Conservation (phyloP, 2,888 invertebrate genomes). For the Cantharis flavilabris region DNA sequence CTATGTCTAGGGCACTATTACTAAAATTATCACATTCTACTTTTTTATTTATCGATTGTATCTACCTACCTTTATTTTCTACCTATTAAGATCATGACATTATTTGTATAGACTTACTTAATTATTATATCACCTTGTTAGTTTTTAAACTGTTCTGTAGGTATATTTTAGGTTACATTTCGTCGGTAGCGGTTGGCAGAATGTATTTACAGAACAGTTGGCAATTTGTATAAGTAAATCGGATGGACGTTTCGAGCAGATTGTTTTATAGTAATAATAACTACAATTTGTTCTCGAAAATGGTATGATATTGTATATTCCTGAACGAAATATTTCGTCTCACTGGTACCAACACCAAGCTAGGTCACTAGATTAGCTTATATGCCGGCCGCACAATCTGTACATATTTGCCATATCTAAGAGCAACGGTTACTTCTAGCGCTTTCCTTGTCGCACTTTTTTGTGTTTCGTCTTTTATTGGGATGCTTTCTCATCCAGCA, state of each 20-base stretch:
- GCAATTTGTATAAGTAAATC: background rate
- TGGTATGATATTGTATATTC: slow-evolving; percentile 41
- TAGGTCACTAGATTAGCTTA: slow-evolving; percentile 50
- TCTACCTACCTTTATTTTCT: background rate
- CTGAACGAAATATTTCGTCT: slow-evolving; percentile 46
- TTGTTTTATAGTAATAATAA: background rate
- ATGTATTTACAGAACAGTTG: slow-evolving; percentile 18
- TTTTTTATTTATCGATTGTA: slow-evolving; percentile 6
- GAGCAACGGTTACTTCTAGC: background rate
- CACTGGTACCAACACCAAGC: slow-evolving; percentile 55
- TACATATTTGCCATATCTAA: slow-evolving; percentile 38
- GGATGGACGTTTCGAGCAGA: background rate
- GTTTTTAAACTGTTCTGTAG: slow-evolving; percentile 17
- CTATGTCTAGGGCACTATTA: slow-evolving; percentile 27
- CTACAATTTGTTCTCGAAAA: background rate
- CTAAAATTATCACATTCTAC: slow-evolving; percentile 13
- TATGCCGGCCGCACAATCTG: slow-evolving; percentile 48
- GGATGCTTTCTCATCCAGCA: background rate
- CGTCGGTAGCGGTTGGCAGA: slow-evolving; percentile 14
- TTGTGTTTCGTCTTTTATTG: background rate
- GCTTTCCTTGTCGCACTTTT: background rate
- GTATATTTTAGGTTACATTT: slow-evolving; percentile 5
- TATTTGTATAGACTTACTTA: slow-evolving; percentile 6
- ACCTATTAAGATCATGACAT: slow-evolving; percentile 7
- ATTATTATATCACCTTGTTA: slow-evolving; percentile 8